phyloP scores from a whole-genome alignment of 2,113 vertebrate species.

The Dendropsophus ebraccatus region DNA sequence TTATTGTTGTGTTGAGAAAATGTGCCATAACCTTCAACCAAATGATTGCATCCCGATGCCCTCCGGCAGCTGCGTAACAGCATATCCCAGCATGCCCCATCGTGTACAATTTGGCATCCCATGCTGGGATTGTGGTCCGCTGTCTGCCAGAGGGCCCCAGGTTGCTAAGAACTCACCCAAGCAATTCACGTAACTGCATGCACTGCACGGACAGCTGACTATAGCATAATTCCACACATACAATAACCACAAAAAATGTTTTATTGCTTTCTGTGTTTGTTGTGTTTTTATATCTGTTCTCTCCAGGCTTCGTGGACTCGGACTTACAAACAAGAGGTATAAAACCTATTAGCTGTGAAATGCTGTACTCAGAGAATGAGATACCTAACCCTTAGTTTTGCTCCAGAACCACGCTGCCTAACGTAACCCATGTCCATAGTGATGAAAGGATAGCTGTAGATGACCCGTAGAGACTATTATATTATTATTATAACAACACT shows the following conservation, averaged over 20 bases:
- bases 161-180: slow-evolving; percentile 25
- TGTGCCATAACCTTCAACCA: slow-evolving; percentile 48
- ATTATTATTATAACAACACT: slow-evolving; percentile 26
- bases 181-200: slow-evolving; percentile 71
- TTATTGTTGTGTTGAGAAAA: slow-evolving; percentile 28
- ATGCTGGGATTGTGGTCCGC: not conserved
- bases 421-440: slow-evolving; percentile 31
- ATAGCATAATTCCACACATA: slow-evolving; percentile 60
- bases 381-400: slow-evolving; percentile 50
- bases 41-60: not conserved
- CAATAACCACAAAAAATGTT: slow-evolving; percentile 64
- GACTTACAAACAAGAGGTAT: slow-evolving; percentile 98
- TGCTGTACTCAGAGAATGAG: slow-evolving; percentile 42
- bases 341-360: slow-evolving; percentile 67
- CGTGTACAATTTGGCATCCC: not conserved
- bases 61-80: not conserved
- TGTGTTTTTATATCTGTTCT: slow-evolving; percentile 91
- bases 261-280: slow-evolving; percentile 79
- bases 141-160: not conserved
- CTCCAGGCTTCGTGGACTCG: slow-evolving; percentile 99
- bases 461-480: slow-evolving; percentile 23
- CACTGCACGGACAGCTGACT: slow-evolving; percentile 66
- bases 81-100: slow-evolving; percentile 14
- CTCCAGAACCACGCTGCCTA: slow-evolving; percentile 42
- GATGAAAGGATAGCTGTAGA: slow-evolving; percentile 37